Base-by-base conservation (phyloP, 2,113 vertebrate genomes). In the Orientallactaga bullata region DNA sequence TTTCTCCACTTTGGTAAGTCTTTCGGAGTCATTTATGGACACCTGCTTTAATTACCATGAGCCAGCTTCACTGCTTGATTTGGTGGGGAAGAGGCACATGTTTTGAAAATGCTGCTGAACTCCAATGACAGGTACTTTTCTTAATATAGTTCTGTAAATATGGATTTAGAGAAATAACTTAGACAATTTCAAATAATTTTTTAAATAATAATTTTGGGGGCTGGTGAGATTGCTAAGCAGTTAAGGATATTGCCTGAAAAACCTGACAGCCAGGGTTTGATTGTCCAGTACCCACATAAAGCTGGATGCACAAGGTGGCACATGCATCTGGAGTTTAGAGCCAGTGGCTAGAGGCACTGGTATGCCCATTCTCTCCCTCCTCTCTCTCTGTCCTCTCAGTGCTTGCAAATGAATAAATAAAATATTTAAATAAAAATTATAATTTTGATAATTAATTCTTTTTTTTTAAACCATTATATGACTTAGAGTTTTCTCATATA, bases 1-100 rank as follows among this genome's bases (percentile, higher is more conserved):
- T 81, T 91, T 86, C 91, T 71, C 47, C 86, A 95, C 35, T 15
- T 32, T 85, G 68, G 61, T 69, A 83, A 85, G n/a, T 71, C 20
- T 61, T 72, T 74, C 1, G 0, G 35, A 79, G 47, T n/a, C 81
- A 61, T 78, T 90, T 90, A 93, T 28, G 58, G 91, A 69, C 66
- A 85, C 28, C 12, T 42, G 42, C 32, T 91, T 89, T 85, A 85
- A 28, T 17, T 42, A 10, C 55, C 11, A 77, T 0, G 35, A 58
- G 21, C 26, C 20, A 68, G 77, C 23, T 78, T 10, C 11, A 68
- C 69, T 66, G 32, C 24, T 65, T 89, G 35, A 13, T 20, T 82
- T 91, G 35, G 39, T 66, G 5, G 80, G 58, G 71, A 84, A 84
- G 7, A 72, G n/a, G 28, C 1, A 37, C 8, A 0, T 26, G 47